Percentiles rank a stretch among this genome's conserved stretches.
Evolutionary conservation across 2,113 vertebrate species (phyloP).

Genomic region (Chaetodon auriga): DNA sequence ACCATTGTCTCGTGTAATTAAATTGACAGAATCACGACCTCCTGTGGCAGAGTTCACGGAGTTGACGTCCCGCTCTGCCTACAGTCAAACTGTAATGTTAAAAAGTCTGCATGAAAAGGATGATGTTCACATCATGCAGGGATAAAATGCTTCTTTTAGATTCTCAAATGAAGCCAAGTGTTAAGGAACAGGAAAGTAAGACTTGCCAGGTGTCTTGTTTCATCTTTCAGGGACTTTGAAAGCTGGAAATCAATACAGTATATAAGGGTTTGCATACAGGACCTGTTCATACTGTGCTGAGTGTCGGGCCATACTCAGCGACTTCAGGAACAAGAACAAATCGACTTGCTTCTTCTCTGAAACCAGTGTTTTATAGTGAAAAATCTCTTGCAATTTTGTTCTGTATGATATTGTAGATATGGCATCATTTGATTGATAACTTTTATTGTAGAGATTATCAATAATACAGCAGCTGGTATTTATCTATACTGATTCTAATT

Average conservation of each 20-base stretch:
- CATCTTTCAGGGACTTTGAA: conserved; percentile 20
- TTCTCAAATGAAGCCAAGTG: conserved; percentile 36
- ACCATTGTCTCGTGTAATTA: conserved; percentile 55
- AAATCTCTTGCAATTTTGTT: conserved; percentile 6
- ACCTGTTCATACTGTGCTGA: conserved; percentile 15
- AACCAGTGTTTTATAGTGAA: conserved; percentile 10
- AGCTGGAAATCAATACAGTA: conserved; percentile 18
- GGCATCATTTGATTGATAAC: neutral
- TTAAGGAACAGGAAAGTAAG: conserved; percentile 22
- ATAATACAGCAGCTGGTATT: neutral
- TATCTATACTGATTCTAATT: neutral
- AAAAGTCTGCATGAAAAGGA: conserved; percentile 39
- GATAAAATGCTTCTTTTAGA: conserved; percentile 34
- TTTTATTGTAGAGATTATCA: neutral
- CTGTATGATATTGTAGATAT: neutral
- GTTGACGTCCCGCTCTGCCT: neutral
- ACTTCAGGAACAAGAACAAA: conserved; percentile 18
- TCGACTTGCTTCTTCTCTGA: neutral
- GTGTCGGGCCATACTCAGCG: conserved; percentile 7
- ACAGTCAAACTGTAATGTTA: conserved; percentile 28
- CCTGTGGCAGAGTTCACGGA: conserved; percentile 53
- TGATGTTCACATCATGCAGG: conserved; percentile 34
- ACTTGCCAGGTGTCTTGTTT: conserved; percentile 23
- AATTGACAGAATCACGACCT: conserved; percentile 56
- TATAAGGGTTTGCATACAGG: neutral